These are phyloP conservation scores for Drosophila kanapiae DNA, from an alignment of 1,140 invertebrate species.

Conservation along the genomic window DNA sequence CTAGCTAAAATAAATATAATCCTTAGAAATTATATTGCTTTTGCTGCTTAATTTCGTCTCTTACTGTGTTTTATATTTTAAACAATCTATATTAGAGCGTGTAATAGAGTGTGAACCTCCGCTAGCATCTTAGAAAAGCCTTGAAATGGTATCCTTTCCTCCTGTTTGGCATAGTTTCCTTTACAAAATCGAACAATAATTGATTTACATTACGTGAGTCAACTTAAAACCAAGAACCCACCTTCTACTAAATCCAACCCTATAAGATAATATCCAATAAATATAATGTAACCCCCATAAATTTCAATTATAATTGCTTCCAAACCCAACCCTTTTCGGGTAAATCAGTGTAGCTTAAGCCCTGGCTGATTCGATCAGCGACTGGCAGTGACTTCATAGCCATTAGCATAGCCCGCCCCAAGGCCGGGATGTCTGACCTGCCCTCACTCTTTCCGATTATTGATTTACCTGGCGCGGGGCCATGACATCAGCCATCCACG, in stretches of 20 bases:
- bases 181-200: neutral
- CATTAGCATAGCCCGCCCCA: conserved; percentile 37
- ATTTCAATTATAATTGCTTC: neutral
- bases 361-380: conserved; percentile 19
- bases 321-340: neutral
- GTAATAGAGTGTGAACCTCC: no score
- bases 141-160: no score
- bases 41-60: neutral
- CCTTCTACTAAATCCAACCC: neutral
- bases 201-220: neutral
- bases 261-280: neutral
- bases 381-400: conserved; percentile 34
- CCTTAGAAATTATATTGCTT: neutral
- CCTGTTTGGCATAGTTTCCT: neutral
- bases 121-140: neutral
- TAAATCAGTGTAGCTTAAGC: neutral
- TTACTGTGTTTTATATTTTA: neutral
- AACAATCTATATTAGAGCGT: no score
- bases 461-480: conserved; percentile 42
- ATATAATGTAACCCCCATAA: neutral
- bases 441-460: conserved; percentile 35
- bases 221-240: neutral
- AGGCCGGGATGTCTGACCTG: conserved; percentile 37
- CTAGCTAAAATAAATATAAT: neutral
- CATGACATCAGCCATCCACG: conserved; percentile 45